Conservation (phyloP, 2,888 invertebrate genomes). For the Synanthedon vespiformis region DNA sequence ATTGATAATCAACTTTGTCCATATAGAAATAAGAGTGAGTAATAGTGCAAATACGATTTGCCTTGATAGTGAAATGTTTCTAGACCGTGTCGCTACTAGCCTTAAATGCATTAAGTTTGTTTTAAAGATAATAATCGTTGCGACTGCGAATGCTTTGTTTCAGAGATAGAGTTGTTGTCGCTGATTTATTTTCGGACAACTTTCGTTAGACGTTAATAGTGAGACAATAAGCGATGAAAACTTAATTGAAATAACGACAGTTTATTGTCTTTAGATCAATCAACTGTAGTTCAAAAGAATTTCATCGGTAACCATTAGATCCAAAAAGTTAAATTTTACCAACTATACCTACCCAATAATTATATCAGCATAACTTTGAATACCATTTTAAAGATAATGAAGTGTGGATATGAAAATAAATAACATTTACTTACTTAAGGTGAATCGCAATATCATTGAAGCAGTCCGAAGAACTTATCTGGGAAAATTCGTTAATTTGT, state of each 20-base stretch:
- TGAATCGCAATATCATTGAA: too few species aligned
- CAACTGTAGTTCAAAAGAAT: too few species aligned
- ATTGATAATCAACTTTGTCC: slow-evolving; percentile 18
- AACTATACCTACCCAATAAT: too few species aligned
- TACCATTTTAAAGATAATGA: too few species aligned
- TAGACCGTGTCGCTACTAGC: slow-evolving; percentile 67
- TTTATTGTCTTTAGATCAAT: background rate
- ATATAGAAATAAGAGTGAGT: slow-evolving; percentile 15
- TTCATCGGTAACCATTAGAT: too few species aligned
- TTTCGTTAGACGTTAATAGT: slow-evolving; percentile 39
- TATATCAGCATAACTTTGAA: too few species aligned
- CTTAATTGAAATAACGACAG: too few species aligned
- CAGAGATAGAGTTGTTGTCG: slow-evolving; percentile 65
- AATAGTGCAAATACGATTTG: slow-evolving; percentile 19
- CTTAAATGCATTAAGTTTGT: slow-evolving; percentile 69
- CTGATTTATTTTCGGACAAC: slow-evolving; percentile 64
- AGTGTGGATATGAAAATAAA: too few species aligned
- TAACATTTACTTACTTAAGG: too few species aligned
- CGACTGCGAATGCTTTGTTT: slow-evolving; percentile 57
- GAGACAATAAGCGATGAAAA: background rate
- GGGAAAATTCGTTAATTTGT: too few species aligned
- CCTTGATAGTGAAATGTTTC: slow-evolving; percentile 52
- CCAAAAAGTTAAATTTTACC: too few species aligned
- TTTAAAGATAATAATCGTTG: slow-evolving; percentile 68
- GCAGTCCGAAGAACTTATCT: too few species aligned